Evolutionary conservation across 2,797 vertebrate genomes (phyloP).

Genomic region (Pogonophryne albipinna): DNA sequence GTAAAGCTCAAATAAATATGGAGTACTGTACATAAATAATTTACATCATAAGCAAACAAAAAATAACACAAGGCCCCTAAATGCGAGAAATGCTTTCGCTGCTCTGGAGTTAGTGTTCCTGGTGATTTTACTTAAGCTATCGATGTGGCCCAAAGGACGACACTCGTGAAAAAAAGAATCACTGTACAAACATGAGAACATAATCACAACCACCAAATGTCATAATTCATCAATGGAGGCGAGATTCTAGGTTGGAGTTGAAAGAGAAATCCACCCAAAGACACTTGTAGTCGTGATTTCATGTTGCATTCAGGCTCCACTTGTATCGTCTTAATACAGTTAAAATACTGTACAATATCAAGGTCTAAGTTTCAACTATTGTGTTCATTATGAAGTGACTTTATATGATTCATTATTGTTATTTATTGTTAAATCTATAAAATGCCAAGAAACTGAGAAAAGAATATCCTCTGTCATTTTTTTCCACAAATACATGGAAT

Average conservation of each 20-base stretch:
- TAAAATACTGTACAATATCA: no score
- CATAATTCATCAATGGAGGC: conserved; percentile 3
- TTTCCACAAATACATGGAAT: no score
- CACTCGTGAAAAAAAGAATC: conserved; percentile 15
- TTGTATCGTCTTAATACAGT: background rate
- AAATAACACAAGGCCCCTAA: conserved; percentile 79
- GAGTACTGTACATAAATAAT: conserved; percentile 88
- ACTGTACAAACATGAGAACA: conserved; percentile 58
- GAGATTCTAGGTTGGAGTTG: background rate
- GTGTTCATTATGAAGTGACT: no score
- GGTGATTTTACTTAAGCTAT: conserved; percentile 66
- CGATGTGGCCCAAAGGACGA: conserved; percentile 47
- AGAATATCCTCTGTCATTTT: no score
- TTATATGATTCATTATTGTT: no score
- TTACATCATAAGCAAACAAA: conserved; percentile 77
- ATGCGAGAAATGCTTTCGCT: conserved; percentile 63
- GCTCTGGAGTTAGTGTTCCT: conserved; percentile 71
- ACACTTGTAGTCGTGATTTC: background rate
- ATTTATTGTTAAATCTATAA: no score
- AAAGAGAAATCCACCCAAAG: conserved; percentile 57
- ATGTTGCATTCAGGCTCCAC: background rate
- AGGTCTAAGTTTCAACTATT: background rate
- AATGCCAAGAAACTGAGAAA: no score
- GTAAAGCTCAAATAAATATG: conserved; percentile 89
- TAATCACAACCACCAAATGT: conserved; percentile 29